Percentiles rank a stretch among this genome's conserved stretches.
These are phyloP conservation scores for Tenualosa ilisha DNA, from an alignment of 2,797 vertebrate genomes.

Conservation along the genomic window DNA sequence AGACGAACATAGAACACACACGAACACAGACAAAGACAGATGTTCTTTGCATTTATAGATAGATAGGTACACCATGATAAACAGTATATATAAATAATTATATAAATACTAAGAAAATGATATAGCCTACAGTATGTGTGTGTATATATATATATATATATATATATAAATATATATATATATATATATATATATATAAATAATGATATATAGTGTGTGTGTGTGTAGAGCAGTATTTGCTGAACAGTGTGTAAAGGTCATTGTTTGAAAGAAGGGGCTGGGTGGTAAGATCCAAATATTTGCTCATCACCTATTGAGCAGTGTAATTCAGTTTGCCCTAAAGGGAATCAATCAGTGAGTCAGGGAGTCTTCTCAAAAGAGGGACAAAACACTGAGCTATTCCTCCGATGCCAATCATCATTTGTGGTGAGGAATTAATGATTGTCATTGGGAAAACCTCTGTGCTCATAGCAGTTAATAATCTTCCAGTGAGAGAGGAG, in stretches of 20 bases:
- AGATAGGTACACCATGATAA: too few species aligned
- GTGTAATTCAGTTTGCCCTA: background rate
- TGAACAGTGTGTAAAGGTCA: background rate
- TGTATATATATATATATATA: too few species aligned
- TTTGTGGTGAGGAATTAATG: conserved; percentile 37
- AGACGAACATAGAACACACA: too few species aligned
- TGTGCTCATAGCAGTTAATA: conserved; percentile 43
- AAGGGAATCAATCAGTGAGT: conserved; percentile 15
- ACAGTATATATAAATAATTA: too few species aligned
- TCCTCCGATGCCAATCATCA: conserved; percentile 43
- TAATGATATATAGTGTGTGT: too few species aligned
- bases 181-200: too few species aligned
- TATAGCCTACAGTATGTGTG: too few species aligned
- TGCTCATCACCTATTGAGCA: background rate
- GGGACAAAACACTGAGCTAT: conserved; percentile 20
- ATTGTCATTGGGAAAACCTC: conserved; percentile 44
- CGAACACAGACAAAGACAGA: too few species aligned
- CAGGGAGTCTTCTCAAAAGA: conserved; percentile 7
- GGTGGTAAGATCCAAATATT: background rate
- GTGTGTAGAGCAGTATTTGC: background rate
- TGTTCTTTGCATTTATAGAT: too few species aligned
- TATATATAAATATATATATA: too few species aligned
- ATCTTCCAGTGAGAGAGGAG: conserved; percentile 21
- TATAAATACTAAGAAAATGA: too few species aligned
- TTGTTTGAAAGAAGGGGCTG: background rate